Percentiles rank a stretch among this genome's conserved stretches.
Conservation (phyloP, 1,140 invertebrate species). For the Conus betulinus region DNA sequence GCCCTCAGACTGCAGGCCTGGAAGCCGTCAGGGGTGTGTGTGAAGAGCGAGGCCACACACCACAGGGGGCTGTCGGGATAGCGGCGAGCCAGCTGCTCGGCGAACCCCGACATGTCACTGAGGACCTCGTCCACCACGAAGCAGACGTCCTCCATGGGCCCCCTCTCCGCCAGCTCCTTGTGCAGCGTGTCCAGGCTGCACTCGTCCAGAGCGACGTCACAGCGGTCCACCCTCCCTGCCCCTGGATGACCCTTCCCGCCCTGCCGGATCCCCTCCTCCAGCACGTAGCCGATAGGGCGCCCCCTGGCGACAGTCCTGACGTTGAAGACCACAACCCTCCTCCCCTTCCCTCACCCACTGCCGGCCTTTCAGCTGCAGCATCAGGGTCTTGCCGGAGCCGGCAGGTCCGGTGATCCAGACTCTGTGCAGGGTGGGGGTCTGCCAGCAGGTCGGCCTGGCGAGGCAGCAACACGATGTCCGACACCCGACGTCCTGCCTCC, state of each 20-base stretch:
- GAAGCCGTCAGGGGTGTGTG: neutral
- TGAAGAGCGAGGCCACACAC: neutral
- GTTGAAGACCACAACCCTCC: conserved; percentile 13
- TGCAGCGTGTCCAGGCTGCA: neutral
- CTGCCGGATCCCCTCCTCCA: neutral
- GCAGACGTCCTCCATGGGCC: neutral
- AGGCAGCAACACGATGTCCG: conserved; percentile 28
- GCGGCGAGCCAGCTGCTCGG: neutral
- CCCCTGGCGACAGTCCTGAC: neutral
- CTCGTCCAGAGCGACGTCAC: neutral
- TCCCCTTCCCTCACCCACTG: conserved; percentile 24
- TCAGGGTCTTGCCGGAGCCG: conserved; percentile 20
- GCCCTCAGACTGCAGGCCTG: neutral
- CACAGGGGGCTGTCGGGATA: neutral
- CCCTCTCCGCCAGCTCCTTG: neutral
- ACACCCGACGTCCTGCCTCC: neutral
- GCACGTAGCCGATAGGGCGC: neutral
- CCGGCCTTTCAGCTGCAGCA: conserved; percentile 30
- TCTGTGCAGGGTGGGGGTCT: neutral
- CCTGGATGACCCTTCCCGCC: neutral
- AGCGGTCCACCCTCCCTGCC: conserved; percentile 10
- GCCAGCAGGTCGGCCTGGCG: conserved; percentile 16
- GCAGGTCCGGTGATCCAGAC: conserved; percentile 23
- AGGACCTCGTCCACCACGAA: conserved; percentile 18
- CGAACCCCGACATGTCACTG: neutral